Percentiles rank a stretch among this genome's conserved stretches.
These are phyloP conservation scores for Brienomyrus longianalis DNA, from an alignment of 2,113 vertebrate species.

Conservation along the genomic window DNA sequence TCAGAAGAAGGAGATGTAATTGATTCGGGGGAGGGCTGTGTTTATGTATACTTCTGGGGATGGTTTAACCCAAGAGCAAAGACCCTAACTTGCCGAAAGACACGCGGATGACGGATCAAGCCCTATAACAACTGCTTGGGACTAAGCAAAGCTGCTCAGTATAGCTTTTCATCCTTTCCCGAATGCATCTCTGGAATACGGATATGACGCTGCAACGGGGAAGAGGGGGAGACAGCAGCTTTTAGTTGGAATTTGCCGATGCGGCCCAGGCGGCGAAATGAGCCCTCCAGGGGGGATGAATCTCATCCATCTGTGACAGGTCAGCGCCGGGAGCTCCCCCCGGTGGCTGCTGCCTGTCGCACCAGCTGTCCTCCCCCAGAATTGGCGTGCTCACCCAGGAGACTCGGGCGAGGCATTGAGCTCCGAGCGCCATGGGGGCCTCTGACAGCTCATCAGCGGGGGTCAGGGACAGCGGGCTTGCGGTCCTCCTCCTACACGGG, in stretches of 20 bases:
- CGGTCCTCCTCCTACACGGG: background rate
- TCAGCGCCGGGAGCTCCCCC: background rate
- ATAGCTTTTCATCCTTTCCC: background rate
- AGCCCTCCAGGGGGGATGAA: background rate
- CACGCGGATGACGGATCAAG: background rate
- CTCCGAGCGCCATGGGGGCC: background rate
- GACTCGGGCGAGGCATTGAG: background rate
- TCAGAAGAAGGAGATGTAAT: background rate
- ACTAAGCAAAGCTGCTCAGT: background rate
- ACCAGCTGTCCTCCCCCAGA: background rate
- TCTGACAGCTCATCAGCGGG: conserved; percentile 5
- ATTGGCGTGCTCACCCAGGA: background rate
- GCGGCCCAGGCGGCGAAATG: background rate
- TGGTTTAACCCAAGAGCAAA: background rate
- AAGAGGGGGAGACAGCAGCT: background rate
- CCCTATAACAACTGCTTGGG: background rate
- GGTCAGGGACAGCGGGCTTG: background rate
- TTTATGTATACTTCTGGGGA: background rate
- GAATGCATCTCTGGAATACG: background rate
- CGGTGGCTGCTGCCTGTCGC: background rate
- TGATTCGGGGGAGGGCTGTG: background rate
- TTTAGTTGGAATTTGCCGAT: background rate
- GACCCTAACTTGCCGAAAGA: background rate
- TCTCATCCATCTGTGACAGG: conserved; percentile 9
- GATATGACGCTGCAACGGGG: background rate